Conservation (phyloP, 2,888 invertebrate species). For the Leptothorax acervorum region DNA sequence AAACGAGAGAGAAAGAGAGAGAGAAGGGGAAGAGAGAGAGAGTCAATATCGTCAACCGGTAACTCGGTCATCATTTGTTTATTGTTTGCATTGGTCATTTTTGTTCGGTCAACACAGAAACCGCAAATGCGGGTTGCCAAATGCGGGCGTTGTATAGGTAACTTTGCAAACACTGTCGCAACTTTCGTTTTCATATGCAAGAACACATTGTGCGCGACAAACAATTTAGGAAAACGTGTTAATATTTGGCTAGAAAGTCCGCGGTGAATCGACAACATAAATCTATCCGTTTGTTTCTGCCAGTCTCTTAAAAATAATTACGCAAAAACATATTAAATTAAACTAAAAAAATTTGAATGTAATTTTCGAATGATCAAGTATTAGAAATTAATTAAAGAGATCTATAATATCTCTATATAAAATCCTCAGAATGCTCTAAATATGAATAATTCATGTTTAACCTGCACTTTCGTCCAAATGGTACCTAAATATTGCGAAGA, state of each 20-base stretch:
- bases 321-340: neutral
- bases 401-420: neutral
- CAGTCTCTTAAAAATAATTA: constrained; percentile 2
- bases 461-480: neutral
- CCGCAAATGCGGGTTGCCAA: constrained; percentile 27
- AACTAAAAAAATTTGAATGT: neutral
- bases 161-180: constrained; percentile 31
- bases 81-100: constrained; percentile 47
- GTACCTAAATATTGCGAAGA: neutral
- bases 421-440: neutral
- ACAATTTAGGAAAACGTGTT: constrained; percentile 35
- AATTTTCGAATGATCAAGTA: neutral
- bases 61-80: constrained; percentile 40
- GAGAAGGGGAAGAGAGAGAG: neutral
- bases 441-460: neutral
- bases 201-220: constrained; percentile 14
- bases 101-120: constrained; percentile 41
- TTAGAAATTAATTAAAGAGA: neutral
- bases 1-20: neutral
- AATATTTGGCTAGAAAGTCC: constrained; percentile 7
- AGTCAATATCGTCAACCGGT: constrained; percentile 17
- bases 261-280: neutral
- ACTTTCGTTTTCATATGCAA: constrained; percentile 38
- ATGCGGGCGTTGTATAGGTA: constrained; percentile 37
- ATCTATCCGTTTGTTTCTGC: neutral